Evolutionary conservation across 2,113 vertebrate species (phyloP).

Genomic region (Crocuta crocuta): DNA sequence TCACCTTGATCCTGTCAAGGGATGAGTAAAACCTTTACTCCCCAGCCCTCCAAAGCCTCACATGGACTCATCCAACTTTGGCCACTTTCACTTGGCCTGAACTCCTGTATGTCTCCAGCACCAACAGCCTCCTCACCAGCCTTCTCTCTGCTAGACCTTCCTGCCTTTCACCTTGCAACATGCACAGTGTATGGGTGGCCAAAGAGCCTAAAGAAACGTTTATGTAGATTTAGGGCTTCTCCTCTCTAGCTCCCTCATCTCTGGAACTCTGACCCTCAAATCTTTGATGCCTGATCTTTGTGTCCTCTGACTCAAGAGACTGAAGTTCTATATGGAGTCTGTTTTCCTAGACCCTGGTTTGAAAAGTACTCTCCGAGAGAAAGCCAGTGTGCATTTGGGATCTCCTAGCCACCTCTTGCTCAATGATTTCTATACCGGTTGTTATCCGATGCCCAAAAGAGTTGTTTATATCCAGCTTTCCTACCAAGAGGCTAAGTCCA

Average conservation of each 20-base stretch:
- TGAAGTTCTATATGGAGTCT: background rate
- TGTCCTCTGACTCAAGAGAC: background rate
- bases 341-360: background rate
- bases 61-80: background rate
- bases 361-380: background rate
- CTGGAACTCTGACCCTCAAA: background rate
- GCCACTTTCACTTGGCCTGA: background rate
- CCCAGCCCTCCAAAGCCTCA: background rate
- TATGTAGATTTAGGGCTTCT: background rate
- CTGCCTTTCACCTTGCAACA: background rate
- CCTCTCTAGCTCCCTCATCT: background rate
- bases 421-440: background rate
- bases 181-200: background rate
- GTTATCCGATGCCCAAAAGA: background rate
- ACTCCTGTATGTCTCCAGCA: background rate
- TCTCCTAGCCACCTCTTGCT: background rate
- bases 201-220: background rate
- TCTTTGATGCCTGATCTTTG: background rate
- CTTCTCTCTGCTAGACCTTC: background rate
- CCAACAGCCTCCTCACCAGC: background rate
- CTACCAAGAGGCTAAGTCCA: background rate
- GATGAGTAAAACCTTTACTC: background rate
- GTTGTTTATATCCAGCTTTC: background rate
- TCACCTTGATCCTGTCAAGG: background rate
- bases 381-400: background rate